Evolutionary conservation across 2,113 vertebrate species (phyloP), one percentile per base, ranked within the genome.

Genomic region (Lepus americanus): DNA sequence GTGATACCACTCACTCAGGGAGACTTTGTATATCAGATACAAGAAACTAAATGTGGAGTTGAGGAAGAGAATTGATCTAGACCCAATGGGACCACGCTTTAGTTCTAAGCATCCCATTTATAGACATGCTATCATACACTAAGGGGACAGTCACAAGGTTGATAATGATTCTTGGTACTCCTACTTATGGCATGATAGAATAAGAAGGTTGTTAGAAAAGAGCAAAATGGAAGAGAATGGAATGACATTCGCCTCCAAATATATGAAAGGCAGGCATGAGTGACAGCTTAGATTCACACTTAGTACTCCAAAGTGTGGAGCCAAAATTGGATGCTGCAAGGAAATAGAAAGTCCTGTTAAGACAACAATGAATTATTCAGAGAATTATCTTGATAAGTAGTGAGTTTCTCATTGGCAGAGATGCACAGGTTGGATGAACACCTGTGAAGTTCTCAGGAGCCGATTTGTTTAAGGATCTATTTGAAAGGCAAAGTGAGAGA

Each of bases 111-210:
- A 59, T 17, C 12, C 55, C 55, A 59, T 13, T 59, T 59, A n/a
- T 10, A 82, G 80, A 81, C 59, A 77, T 66, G 59, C 13, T 90
- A 36, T 55, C 49, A 31, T 55, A n/a, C 87, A 9, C 73, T 74
- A 17, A 69, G 59, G 31, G 0, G 2, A 64, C 72, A 88, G 14
- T 27, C 51, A 89, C 1, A 19, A 76, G 51, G n/a, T 36, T 74
- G 36, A 20, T 63, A 70, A 25, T 93, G 69, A 63, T 88, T 93
- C 73, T 79, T 69, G 14, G 79, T 79, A 73, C 27, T 83, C 72
- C 53, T 7, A 6, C 14, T 25, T 23, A 5, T 86, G 77, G 69
- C 44, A n/a, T 14, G 27, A 72, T 44, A 59, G n/a, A 66, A 78
- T n/a, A 33, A 90, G 11, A 16, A 16, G 55, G 55, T 59, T 59